Base-by-base conservation (phyloP, 2,113 vertebrate species). In the Dipodomys spectabilis region DNA sequence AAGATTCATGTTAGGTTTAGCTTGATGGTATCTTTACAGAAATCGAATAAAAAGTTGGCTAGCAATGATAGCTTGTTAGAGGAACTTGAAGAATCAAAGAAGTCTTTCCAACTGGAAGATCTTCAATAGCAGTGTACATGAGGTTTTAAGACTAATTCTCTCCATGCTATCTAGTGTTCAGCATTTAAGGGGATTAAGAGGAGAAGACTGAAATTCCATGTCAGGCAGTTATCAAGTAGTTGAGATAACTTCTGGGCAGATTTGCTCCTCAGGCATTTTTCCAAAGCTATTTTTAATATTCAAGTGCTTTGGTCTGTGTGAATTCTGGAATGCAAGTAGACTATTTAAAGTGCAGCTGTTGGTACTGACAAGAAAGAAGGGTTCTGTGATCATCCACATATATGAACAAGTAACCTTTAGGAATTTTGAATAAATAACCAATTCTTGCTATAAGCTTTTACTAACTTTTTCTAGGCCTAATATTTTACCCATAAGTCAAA, bases 201-300 rank as follows among this genome's bases (percentile, higher is more conserved):
- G 92, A 96, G 96, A 97, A 94, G 97, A 95, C 95, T 97, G 94
- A 95, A 90, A 98, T 98, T 98, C 98, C 98, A 98, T 98, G 98
- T 98, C 95, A 96, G 98, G 98, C 97, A 98, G 98, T 97, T 97
- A 96, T 96, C 94, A 92, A 96, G 87, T 93, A 80, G 92, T 88
- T 79, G 92, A 98, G 98, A 98, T 98, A 98, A 96, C 97, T 98
- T 97, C 96, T 94, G 86, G 81, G 62, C 88, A 97, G 96, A 97
- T 96, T 96, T 98, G 97, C 96, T 97, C 96, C 95, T 97, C 94
- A 96, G 97, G 97, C 97, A 95, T 97, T 98, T 98, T 96, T 98
- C 96, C 94, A 88, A 94, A 87, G 95, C 97, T 98, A 98, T 98
- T 98, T 98, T 98, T 98, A 98, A 97, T 95, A 92, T 92, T 97